Conservation (phyloP, 2,113 vertebrate genomes). For the Climacteris rufus region DNA sequence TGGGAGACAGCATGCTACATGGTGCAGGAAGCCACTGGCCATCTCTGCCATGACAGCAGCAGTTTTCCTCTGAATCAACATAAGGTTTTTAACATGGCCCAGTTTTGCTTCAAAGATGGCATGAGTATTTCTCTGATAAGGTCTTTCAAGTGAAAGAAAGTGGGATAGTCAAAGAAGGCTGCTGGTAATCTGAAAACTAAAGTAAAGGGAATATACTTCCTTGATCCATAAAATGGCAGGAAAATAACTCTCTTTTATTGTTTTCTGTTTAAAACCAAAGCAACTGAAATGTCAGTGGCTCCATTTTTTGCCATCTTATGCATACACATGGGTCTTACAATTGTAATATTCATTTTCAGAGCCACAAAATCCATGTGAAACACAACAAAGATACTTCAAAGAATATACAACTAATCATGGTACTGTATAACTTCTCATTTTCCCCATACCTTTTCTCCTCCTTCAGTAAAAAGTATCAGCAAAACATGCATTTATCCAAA, state of each 20-base stretch:
- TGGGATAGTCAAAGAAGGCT: neutral
- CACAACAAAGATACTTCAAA: neutral
- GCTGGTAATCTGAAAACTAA: neutral
- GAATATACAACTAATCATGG: neutral
- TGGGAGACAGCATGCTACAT: neutral
- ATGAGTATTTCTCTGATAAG: neutral
- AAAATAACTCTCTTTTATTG: neutral
- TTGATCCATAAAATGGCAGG: neutral
- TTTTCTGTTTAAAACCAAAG: neutral
- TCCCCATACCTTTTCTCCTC: neutral
- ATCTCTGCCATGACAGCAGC: neutral
- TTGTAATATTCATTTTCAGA: neutral
- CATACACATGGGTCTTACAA: neutral
- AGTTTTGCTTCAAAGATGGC: neutral
- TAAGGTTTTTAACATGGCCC: neutral
- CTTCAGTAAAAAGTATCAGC: neutral
- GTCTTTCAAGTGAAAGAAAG: neutral
- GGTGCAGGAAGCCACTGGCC: neutral
- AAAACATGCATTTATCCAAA: neutral
- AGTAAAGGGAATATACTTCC: neutral
- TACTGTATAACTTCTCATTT: neutral
- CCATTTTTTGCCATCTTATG: neutral
- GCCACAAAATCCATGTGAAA: neutral
- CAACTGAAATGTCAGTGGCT: neutral
- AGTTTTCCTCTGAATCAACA: neutral